Base-by-base conservation (phyloP, 2,113 vertebrate genomes). In the Catharus fuscescens region DNA sequence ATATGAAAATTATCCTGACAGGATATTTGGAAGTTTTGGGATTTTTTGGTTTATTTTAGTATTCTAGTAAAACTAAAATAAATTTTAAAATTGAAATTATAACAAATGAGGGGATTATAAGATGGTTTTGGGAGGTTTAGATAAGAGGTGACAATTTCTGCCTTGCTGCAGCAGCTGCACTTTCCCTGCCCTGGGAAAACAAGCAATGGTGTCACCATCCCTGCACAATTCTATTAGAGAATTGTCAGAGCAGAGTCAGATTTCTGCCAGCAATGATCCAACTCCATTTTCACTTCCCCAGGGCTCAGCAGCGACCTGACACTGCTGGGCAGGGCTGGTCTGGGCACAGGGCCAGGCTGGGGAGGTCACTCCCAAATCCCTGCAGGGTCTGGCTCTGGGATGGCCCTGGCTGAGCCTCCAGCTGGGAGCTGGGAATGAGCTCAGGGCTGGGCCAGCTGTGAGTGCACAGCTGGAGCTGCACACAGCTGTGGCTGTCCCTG, bases 241-340 rank as follows among this genome's bases (percentile, higher is more conserved):
- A 80, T 81, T 96, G 93, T 96, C 96, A 96, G 92, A 65, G 50
- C 64, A 79, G 15, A 56, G 62, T 61, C 67, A 16, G 47, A 60
- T 73, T 93, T 59, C 88, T 95, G 82, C 76, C 93, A 91, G 88
- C 79, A 62, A 3, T 76, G 95, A 72, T 90, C 93, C 96, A 79
- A 69, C 80, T 96, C 96, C 83, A 96, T 97, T 97, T 88, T 74
- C 95, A 95, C 94, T 85, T 96, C 88, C 93, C 70, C 88, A 7
- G 9, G 92, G 86, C 81, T 90, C 95, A 81, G 80, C 34, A 23
- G 71, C 10, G 61, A 74, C 84, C 95, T 73, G 93, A 24, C 72
- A 11, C 32, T 23, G 54, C 44, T 48, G 76, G 93, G 86, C 92
- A 70, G 18, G 6, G 80, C 86, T 59, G 19, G 74, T 60, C 86